Evolutionary conservation across 2,113 vertebrate species (phyloP), one percentile per base, ranked within the genome.

Genomic region (Tenrec ecaudatus): DNA sequence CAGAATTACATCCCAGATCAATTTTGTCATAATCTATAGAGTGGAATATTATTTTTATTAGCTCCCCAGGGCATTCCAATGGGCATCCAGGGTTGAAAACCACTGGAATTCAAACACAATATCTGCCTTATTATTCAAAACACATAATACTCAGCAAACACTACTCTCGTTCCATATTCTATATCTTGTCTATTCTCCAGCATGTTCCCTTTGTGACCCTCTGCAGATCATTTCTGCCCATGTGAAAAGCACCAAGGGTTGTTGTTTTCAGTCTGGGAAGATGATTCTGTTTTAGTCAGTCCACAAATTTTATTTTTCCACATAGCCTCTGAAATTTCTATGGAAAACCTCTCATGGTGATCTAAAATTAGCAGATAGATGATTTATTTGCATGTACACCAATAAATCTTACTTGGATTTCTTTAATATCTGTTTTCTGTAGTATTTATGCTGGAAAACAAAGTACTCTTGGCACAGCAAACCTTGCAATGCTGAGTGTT

Each of bases 221-320:
- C 23, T 76, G 40, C 57, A n/a, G 81, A 60, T 76, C 66, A 87
- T 12, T 43, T 84, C 31, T 38, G 57, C 47, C 76, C 20, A 76
- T 38, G 17, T 77, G 75, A 94, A 29, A 92, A 87, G 29, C 68
- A 76, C 27, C 36, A n/a, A n/a, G n/a, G n/a, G n/a, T n/a, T n/a
- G n/a, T n/a, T n/a, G n/a, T n/a, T n/a, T 78, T 93, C 33, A 88
- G 8, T 82, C 4, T 91, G 73, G 23, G 40, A 27, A 92, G 62
- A 80, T 62, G 62, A 78, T 38, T 86, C 40, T 40, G 40, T 40
- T 40, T 40, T 40, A 40, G 40, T 40, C 40, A 40, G 40, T 40
- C 40, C 7, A 40, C 40, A 40, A 40, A 40, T 40, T 3, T 40
- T 40, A 40, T 40, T 40, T 40, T 40, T 40, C 40, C 36, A 29